phyloP scores from a whole-genome alignment of 2,797 vertebrate species.

The Platyrinchus mystaceus region DNA sequence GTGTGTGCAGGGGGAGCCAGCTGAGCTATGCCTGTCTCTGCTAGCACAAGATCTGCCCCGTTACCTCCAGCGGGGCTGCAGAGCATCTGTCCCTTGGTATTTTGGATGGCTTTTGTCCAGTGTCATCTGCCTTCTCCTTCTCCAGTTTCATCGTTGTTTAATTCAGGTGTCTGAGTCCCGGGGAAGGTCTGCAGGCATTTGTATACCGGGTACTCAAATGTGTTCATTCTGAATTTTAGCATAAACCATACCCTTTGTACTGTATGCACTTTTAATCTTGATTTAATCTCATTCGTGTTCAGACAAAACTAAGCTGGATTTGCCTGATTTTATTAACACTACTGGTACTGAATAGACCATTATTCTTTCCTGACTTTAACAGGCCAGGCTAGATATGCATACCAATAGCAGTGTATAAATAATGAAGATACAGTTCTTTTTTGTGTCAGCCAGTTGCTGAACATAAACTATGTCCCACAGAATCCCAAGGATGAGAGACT shows the following conservation, averaged over 20 bases:
- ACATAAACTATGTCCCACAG: not conserved
- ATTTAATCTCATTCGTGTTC: constrained; percentile 66
- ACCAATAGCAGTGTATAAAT: constrained; percentile 37
- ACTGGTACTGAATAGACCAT: constrained; percentile 56
- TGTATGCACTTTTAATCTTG: constrained; percentile 54
- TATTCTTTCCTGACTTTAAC: constrained; percentile 49
- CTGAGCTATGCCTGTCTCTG: constrained; percentile 10
- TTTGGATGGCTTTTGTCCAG: constrained; percentile 23
- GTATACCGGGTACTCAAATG: not conserved
- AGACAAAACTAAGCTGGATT: constrained; percentile 68
- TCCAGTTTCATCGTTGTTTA: not conserved
- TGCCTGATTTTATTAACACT: constrained; percentile 65
- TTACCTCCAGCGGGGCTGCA: constrained; percentile 20
- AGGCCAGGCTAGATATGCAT: constrained; percentile 35
- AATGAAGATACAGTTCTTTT: constrained; percentile 49
- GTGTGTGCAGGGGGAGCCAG: not conserved
- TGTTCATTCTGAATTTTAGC: constrained; percentile 37
- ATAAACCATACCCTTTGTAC: constrained; percentile 59
- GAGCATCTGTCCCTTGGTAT: constrained; percentile 25
- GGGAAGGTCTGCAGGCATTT: constrained; percentile 12
- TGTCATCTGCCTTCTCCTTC: not conserved
- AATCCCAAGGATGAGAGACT: not conserved
- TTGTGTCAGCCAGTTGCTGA: constrained; percentile 9
- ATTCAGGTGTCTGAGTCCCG: constrained; percentile 21
- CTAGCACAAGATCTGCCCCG: constrained; percentile 9